A percentile compares a stretch with the other conserved stretches of the same genome.
These are phyloP conservation scores for Enteromius treurensis DNA, from an alignment of 2,797 vertebrate genomes.

Conservation along the genomic window DNA sequence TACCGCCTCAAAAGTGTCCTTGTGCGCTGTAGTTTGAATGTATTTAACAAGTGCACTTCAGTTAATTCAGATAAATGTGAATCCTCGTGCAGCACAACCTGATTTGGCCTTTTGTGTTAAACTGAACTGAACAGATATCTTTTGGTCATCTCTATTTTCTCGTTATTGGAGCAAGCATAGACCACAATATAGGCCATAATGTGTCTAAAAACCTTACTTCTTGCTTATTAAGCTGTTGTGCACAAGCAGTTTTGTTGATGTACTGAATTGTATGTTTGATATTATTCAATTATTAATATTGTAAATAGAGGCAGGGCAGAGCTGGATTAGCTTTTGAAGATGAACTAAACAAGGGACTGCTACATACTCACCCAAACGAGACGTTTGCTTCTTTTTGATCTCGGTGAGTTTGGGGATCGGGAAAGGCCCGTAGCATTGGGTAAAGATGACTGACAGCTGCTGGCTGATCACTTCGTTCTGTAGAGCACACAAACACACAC, in stretches of 20 bases:
- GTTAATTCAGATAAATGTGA: neutral
- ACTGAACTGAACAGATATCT: neutral
- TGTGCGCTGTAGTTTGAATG: neutral
- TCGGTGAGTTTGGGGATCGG: constrained; percentile 84
- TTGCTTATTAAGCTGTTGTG: neutral
- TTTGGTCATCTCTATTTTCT: neutral
- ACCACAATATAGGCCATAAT: neutral
- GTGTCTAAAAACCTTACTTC: neutral
- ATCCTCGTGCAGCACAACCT: neutral
- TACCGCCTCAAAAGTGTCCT: constrained; percentile 17
- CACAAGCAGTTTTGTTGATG: neutral
- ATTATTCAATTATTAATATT: neutral
- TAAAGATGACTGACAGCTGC: constrained; percentile 84
- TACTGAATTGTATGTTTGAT: neutral
- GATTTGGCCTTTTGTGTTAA: neutral
- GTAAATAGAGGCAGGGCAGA: constrained; percentile 2
- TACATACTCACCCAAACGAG: constrained; percentile 74
- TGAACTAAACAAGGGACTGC: constrained; percentile 17
- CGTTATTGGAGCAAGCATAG: neutral
- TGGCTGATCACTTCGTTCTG: constrained; percentile 84
- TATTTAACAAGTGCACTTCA: neutral
- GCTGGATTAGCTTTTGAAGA: constrained; percentile 8
- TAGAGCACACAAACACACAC: constrained; percentile 55
- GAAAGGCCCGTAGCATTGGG: constrained; percentile 84
- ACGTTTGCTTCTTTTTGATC: constrained; percentile 81